Base-by-base conservation (phyloP, 1,140 invertebrate genomes). In the Pogonomyrmex californicus region DNA sequence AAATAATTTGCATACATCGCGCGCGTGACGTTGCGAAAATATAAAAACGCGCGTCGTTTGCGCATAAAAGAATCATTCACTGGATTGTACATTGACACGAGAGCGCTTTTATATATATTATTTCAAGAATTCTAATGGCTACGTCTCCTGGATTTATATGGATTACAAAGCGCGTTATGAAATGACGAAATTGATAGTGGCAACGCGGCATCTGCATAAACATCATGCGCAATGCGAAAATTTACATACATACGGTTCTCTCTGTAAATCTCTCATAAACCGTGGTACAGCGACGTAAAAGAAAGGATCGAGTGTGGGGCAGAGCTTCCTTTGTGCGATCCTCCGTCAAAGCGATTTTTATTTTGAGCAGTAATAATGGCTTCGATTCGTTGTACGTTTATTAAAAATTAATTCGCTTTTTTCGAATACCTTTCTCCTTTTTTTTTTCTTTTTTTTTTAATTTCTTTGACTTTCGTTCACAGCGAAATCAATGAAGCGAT, bases 1-100 rank as follows among this genome's bases (percentile, higher is more conserved):
- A 83, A 83, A 83, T 83, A 83, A 83, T 83, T 83, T 83, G 68
- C 68, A 49, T 83, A 60, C 33, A 36, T 38, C 41, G 17, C 4
- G 23, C 23, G 49, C 49, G 14, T 66, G 30, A 58, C 30, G 51
- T 60, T 5, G 79, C 30, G 60, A 73, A 81, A 83, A 83, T 47
- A 41, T 47, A 58, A 75, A 82, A 83, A 36, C 33, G n/a, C 30
- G 68, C 33, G 41, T 58, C 47, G 65, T 73, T 82, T 7, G 33
- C 41, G 30, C 41, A 62, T 75, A 36, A 60, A 73, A 83, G 36
- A 47, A 6, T 47, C 51, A 58, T 36, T 12, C 44, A n/a, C 47
- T n/a, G 12, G 2, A 83, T 68, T 14, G 47, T 49, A 33, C 30
- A 83, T 71, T 75, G 33, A 75, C 33, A 30, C 47, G 5, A 75